Percentiles rank a stretch among this genome's conserved stretches.
phyloP scores from a whole-genome alignment of 2,797 vertebrate genomes.

The Chloroceryle amazona region DNA sequence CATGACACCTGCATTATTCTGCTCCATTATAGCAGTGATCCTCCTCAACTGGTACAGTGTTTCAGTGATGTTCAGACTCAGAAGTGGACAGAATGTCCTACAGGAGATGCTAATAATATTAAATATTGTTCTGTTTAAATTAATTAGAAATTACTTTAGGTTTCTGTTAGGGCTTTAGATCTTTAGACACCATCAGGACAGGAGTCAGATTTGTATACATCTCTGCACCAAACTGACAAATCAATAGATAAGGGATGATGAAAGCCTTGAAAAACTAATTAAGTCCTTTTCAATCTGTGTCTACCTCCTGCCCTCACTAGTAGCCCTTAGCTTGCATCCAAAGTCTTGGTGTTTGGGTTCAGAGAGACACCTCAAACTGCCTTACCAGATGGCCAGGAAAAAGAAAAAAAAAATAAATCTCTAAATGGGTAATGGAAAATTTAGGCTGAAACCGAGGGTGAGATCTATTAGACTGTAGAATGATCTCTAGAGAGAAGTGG shows the following conservation, averaged over 20 bases:
- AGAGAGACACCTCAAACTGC: background rate
- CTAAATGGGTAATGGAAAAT: conserved; percentile 46
- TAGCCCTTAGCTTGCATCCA: background rate
- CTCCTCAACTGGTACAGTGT: accelerated
- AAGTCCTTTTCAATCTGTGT: background rate
- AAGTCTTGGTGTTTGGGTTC: background rate
- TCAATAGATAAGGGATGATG: accelerated
- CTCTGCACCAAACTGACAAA: background rate
- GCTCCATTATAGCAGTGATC: accelerated
- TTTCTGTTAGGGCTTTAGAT: background rate
- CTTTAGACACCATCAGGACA: background rate
- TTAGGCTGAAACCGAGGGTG: conserved; percentile 6
- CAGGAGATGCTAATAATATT: accelerated
- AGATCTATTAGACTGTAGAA: background rate
- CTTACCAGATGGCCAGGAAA: background rate
- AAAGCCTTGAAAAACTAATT: background rate
- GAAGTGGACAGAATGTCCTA: background rate
- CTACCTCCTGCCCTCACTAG: background rate
- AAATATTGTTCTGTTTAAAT: background rate
- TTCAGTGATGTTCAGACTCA: background rate
- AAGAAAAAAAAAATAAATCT: background rate
- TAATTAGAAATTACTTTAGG: background rate
- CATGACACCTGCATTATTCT: accelerated
- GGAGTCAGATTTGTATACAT: background rate
- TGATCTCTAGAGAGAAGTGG: conserved; percentile 31